Evolutionary conservation across 1,140 invertebrate species (phyloP).

Genomic region (Drosophila arizonae): DNA sequence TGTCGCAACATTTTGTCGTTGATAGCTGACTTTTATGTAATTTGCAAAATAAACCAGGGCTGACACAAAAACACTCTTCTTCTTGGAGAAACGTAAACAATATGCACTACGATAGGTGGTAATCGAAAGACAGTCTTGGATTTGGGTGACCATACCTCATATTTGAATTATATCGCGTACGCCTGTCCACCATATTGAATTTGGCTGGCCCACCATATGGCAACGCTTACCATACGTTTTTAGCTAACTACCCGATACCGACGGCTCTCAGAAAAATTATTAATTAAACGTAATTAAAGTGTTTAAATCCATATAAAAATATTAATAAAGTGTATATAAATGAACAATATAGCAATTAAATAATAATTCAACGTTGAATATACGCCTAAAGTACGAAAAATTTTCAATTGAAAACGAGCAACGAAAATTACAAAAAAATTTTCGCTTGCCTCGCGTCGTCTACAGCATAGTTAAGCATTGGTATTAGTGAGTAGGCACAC

Average conservation of each 20-base stretch:
- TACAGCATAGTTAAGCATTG: constrained; percentile 37
- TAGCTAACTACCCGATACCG: constrained; percentile 35
- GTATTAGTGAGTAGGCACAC: constrained; percentile 44
- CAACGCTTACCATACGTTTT: constrained; percentile 48
- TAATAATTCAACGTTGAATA: constrained; percentile 46
- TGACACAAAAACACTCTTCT: constrained; percentile 26
- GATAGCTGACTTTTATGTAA: constrained; percentile 46
- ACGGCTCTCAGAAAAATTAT: constrained; percentile 62
- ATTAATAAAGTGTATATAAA: constrained; percentile 65
- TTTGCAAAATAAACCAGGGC: constrained; percentile 51
- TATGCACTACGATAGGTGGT: constrained; percentile 16
- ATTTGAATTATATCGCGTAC: constrained; percentile 26
- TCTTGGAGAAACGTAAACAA: constrained; percentile 46
- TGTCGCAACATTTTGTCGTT: constrained; percentile 50
- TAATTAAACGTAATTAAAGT: constrained; percentile 61
- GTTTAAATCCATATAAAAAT: constrained; percentile 48
- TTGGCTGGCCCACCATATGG: constrained; percentile 35
- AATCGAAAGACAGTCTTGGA: constrained; percentile 3
- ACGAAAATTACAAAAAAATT: constrained; percentile 30
- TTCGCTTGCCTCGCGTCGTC: constrained; percentile 55
- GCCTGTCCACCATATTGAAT: constrained; percentile 57
- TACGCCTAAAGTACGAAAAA: constrained; percentile 52
- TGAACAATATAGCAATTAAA: constrained; percentile 60
- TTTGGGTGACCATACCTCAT: constrained; percentile 5
- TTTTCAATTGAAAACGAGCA: constrained; percentile 45